These are phyloP conservation scores for Hypsopygia costalis DNA, from an alignment of 2,888 invertebrate genomes.

Conservation along the genomic window DNA sequence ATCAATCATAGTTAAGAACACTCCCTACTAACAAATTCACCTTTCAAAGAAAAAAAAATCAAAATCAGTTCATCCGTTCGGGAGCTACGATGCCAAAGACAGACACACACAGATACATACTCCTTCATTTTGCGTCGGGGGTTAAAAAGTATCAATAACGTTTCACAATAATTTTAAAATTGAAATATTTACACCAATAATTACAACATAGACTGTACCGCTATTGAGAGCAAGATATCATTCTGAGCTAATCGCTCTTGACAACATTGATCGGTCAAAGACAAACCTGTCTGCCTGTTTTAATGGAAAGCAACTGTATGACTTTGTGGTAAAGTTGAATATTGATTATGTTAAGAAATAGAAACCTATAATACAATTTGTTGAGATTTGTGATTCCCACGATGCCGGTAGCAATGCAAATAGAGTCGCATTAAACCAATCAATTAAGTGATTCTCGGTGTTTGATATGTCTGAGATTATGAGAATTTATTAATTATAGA, in stretches of 20 bases:
- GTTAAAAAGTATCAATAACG: too few relatives aligned
- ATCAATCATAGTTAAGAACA: too few relatives aligned
- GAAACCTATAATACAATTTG: too few relatives aligned
- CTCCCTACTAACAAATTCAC: too few relatives aligned
- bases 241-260: constrained; percentile 2
- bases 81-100: too few relatives aligned
- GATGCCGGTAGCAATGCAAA: constrained; percentile 21
- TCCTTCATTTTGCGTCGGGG: too few relatives aligned
- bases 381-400: constrained; percentile 21
- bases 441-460: constrained; percentile 21
- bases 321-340: background rate
- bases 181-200: background rate
- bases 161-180: too few relatives aligned
- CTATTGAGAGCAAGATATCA: constrained; percentile 5
- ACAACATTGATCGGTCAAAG: constrained; percentile 3
- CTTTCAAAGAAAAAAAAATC: too few relatives aligned
- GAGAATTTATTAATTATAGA: background rate
- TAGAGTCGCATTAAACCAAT: constrained; percentile 18
- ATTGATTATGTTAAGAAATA: too few relatives aligned
- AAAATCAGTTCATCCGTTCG: too few relatives aligned
- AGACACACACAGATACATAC: too few relatives aligned
- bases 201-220: background rate
- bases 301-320: too few relatives aligned
- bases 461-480: constrained; percentile 13
- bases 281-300: background rate